Evolutionary conservation across 1,140 invertebrate genomes (phyloP), one percentile per base, ranked within the genome.

Genomic region (Chionoecetes opilio): DNA sequence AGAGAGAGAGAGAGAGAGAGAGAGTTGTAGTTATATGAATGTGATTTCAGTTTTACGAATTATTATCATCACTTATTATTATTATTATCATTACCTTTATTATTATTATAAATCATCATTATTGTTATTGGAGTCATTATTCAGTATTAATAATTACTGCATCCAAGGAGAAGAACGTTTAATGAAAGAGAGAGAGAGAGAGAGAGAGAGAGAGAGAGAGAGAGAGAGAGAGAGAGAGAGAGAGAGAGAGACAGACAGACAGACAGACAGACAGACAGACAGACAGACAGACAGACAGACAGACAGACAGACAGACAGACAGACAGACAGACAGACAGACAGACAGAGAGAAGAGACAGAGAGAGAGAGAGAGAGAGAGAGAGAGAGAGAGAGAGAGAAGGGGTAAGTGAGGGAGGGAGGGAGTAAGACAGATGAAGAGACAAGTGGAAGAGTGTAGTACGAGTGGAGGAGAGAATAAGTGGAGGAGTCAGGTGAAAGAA

Each of bases 121-220:
- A 3, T 14, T 9, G 46, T 53, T 53, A 53, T 53, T 53, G 9
- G n/a, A n/a, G n/a, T n/a, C n/a, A n/a, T n/a, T n/a, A n/a, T n/a
- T n/a, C n/a, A n/a, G n/a, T n/a, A n/a, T n/a, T n/a, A n/a, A n/a
- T n/a, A n/a, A n/a, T n/a, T n/a, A n/a, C n/a, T n/a, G n/a, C n/a
- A n/a, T n/a, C n/a, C n/a, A n/a, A n/a, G n/a, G n/a, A n/a, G n/a
- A n/a, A 53, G 63, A 1, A 75, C n/a, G n/a, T 75, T 5, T 14
- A 75, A 75, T 26, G n/a, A 75, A 26, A n/a, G 63, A n/a, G n/a
- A 75, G 63, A n/a, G 63, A 75, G n/a, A n/a, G n/a, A 75, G 85
- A 35, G 11, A 53, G 21, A 53, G 41, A 91, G 46, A 63, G 88
- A 17, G 41, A 90, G 37, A 32, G 38, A 90, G 37, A 53, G 88